Base-by-base conservation (phyloP, 2,113 vertebrate species). In the Fulica atra region DNA sequence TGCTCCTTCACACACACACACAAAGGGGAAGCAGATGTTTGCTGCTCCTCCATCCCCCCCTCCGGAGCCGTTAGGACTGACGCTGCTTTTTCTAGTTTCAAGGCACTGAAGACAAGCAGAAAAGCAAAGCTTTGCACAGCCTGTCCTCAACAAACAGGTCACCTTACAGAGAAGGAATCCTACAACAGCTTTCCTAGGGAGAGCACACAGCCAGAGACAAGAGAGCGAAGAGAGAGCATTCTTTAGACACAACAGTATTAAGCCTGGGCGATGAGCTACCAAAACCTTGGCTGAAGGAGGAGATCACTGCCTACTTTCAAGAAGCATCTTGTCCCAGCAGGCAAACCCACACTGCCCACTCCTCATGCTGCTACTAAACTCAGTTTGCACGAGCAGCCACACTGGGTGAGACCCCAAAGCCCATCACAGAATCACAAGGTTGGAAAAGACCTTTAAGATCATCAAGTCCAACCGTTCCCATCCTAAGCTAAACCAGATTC, bases 201-300 rank as follows among this genome's bases (percentile, higher is more conserved):
- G 28, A 12, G 18, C 11, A 16, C 3, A 50, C 33, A 33, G 24
- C 23, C 50, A 51, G 13, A 51, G 51, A 25, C 50, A 50, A 50
- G 50, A 50, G 12, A 25, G 23, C 6, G 23, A 6, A 13, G 28
- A 42, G 28, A 29, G 18, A 60, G 20, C 51, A 38, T 16, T 31
- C 46, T 56, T 46, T 24, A 60, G 54, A 40, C 48, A 35, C 0
- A 5, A 36, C 0, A 1, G 3, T 29, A 53, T 25, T 26, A 53
- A 7, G 51, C 14, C 25, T 53, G 15, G 25, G 51, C 8, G 13
- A 26, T 53, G 25, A 53, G 56, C 13, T 9, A 42, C 8, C 26
- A n/a, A 54, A 72, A 24, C 31, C 31, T 54, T 48, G 36, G 59
- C 46, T 84, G 59, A 71, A 48, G n/a, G n/a, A n/a, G n/a, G 33